A percentile compares a stretch with the other conserved stretches of the same genome.
Evolutionary conservation across 2,113 vertebrate species (phyloP).

Genomic region (Peucedramus taeniatus): DNA sequence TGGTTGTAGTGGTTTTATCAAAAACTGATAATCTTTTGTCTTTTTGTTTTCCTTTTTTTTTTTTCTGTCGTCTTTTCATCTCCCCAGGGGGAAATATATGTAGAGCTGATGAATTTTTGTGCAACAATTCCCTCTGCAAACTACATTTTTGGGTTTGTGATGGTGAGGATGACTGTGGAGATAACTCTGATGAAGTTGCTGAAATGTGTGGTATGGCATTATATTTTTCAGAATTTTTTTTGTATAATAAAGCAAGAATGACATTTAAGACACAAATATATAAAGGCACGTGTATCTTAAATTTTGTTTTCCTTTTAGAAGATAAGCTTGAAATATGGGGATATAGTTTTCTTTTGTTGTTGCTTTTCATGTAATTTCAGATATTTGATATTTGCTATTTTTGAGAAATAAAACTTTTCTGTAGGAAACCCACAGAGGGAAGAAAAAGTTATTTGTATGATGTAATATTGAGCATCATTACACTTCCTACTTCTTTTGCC

Average conservation of each 20-base stretch:
- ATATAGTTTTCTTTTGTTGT: neutral
- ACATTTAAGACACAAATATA: neutral
- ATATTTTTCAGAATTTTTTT: neutral
- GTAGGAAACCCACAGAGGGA: neutral
- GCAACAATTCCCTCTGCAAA: slow-evolving; percentile 97
- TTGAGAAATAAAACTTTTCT: neutral
- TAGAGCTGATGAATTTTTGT: slow-evolving; percentile 91
- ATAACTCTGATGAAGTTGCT: slow-evolving; percentile 92
- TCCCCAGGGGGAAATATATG: slow-evolving; percentile 84
- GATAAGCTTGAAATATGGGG: neutral
- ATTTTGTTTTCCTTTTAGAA: neutral
- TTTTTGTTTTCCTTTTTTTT: neutral
- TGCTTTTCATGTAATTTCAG: neutral
- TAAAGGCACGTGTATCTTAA: neutral
- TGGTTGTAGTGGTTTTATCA: neutral
- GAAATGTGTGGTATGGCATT: slow-evolving; percentile 88
- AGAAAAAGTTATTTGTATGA: neutral
- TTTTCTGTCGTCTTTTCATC: neutral
- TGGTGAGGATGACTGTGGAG: slow-evolving; percentile 96
- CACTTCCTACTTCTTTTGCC: neutral
- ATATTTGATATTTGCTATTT: neutral
- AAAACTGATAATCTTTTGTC: neutral
- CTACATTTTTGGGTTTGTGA: slow-evolving; percentile 94
- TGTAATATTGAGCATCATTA: neutral
- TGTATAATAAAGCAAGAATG: neutral